Evolutionary conservation across 2,797 vertebrate species (phyloP), one percentile per base, ranked within the genome.

Genomic region (Ambastaia sidthimunki): DNA sequence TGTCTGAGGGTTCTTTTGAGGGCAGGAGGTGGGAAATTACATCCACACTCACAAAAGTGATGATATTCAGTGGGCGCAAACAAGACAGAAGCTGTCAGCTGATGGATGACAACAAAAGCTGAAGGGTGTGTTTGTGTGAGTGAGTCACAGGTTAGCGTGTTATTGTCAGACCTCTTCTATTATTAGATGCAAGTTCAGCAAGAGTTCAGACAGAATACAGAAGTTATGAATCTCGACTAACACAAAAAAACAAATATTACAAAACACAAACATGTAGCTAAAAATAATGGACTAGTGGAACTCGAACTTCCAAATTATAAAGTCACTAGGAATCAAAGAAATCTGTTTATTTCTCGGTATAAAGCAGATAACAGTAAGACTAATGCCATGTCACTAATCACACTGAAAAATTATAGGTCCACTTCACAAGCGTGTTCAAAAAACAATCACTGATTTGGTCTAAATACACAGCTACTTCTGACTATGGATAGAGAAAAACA

Each of bases 111-210:
- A 31, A 60, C 44, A 69, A 41, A 34, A 19, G 70, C 55, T 54
- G 44, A 55, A 63, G 73, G 71, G 44, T 75, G 72, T 75, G 66
- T 60, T 60, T 74, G 79, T 28, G 23, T 16, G 3, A 41, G 7
- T 28, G 59, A 50, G 55, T 25, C 72, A 71, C 31, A 78, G 25
- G 37, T 69, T 69, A 62, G 16, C 44, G 57, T 52, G 23, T 37
- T 10, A 66, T 57, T 67, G 47, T 65, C 7, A 10, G 55, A 50
- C 59, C 37, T 77, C 21, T 62, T 50, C 52, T 52, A 77, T 72
- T 60, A 73, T 82, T 68, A 62, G 54, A 31, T 73, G 3, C 31
- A 59, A 55, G 81, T 60, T 78, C 76, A 78, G 3, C 31, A 6
- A 16, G 44, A 60, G 63, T 74, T 82, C 66, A 73, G 9, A 18